Evolutionary conservation across 2,113 vertebrate species (phyloP).

Genomic region (Pollimyrus isidori): DNA sequence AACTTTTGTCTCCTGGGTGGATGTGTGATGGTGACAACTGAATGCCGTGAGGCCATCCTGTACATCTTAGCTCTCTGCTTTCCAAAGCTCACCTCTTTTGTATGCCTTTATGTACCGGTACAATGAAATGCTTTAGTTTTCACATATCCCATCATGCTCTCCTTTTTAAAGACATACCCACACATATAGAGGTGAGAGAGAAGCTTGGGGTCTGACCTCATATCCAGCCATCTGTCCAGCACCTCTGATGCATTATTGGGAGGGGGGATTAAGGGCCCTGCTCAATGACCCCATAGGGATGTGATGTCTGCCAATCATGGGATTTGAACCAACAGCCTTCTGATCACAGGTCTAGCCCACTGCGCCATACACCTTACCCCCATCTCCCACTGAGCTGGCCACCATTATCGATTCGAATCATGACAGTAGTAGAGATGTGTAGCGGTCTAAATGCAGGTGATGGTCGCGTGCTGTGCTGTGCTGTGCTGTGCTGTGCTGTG

Average conservation of each 20-base stretch:
- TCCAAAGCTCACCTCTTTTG: not conserved
- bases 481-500: not conserved
- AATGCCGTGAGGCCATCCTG: conserved; percentile 10
- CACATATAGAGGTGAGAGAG: not conserved
- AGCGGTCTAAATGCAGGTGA: conserved; percentile 43
- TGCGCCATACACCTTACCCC: not conserved
- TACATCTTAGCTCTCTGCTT: not conserved
- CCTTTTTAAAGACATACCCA: not conserved
- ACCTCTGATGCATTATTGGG: not conserved
- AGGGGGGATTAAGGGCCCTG: not conserved
- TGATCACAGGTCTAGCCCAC: not conserved
- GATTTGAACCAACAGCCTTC: not conserved
- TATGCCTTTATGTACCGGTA: not conserved
- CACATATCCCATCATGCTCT: not conserved
- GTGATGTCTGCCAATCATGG: not conserved
- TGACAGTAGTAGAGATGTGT: not conserved
- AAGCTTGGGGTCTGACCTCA: not conserved
- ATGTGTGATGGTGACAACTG: not conserved
- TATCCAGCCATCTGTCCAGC: not conserved
- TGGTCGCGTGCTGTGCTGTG: conserved; percentile 23
- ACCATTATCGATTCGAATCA: not conserved
- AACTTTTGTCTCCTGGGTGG: not conserved
- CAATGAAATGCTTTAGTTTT: not conserved
- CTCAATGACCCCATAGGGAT: not conserved
- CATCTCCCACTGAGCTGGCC: not conserved